A percentile compares a stretch with the other conserved stretches of the same genome.
These are phyloP conservation scores for Pterocles orientalis DNA, from an alignment of 2,113 vertebrate species.

Conservation along the genomic window DNA sequence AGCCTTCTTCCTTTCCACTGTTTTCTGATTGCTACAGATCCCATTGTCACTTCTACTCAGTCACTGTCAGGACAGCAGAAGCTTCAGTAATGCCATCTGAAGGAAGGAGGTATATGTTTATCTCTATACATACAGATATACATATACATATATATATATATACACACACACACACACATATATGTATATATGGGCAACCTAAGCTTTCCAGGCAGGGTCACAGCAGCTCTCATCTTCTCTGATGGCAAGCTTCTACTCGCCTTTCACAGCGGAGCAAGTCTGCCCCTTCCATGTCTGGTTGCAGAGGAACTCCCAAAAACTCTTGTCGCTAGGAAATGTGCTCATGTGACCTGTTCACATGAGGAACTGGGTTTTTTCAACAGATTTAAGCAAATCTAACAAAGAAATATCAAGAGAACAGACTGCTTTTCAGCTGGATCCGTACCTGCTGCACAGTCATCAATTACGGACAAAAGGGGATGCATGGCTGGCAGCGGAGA, in stretches of 20 bases:
- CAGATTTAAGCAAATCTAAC: not conserved
- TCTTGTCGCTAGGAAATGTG: not conserved
- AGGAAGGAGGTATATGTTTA: not conserved
- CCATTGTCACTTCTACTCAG: not conserved
- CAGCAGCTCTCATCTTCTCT: not conserved
- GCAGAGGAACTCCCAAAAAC: not conserved
- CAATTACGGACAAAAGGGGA: not conserved
- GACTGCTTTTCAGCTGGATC: not conserved
- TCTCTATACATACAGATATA: not conserved
- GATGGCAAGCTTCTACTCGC: not conserved
- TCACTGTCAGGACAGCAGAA: not conserved
- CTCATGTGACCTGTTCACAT: not conserved
- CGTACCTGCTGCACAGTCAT: not conserved
- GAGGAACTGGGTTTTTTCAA: not conserved
- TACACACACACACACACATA: accelerated
- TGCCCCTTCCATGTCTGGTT: not conserved
- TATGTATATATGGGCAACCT: accelerated
- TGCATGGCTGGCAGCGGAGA: not conserved
- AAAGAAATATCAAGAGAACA: not conserved
- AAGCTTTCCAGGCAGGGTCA: not conserved
- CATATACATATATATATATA: not conserved
- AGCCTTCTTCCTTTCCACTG: not conserved
- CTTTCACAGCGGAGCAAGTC: not conserved
- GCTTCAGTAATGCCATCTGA: not conserved
- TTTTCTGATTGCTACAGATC: not conserved